These are phyloP conservation scores for Tachuris rubrigastra DNA, from an alignment of 2,113 vertebrate species.

Conservation along the genomic window DNA sequence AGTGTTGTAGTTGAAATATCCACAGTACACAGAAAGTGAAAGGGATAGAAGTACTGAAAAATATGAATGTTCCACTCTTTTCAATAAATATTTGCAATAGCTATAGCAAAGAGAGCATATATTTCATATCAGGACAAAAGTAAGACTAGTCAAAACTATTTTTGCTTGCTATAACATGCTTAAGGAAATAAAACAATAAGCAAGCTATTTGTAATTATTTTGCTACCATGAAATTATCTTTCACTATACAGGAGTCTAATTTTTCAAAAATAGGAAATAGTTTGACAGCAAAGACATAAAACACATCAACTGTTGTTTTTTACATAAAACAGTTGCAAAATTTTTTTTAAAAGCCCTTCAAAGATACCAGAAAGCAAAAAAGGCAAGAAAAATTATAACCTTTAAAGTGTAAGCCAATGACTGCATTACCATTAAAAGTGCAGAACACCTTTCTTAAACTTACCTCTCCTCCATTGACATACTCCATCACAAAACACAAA, in stretches of 20 bases:
- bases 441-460: constrained; percentile 47
- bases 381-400: background rate
- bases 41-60: background rate
- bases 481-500: constrained; percentile 98
- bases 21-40: background rate
- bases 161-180: background rate
- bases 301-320: background rate
- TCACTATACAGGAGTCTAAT: background rate
- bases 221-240: background rate
- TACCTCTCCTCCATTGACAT: constrained; percentile 97
- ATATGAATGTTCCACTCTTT: background rate
- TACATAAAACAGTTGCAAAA: background rate
- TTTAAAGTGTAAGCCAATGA: background rate
- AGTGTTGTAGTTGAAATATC: background rate
- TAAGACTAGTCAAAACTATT: background rate
- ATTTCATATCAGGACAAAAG: background rate
- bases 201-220: background rate
- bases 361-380: background rate
- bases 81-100: background rate
- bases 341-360: background rate
- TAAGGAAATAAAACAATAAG: background rate
- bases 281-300: background rate
- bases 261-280: background rate
- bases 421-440: background rate
- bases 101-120: background rate